phyloP scores from a whole-genome alignment of 2,888 invertebrate genomes.

The Reticulitermes lucifugus region DNA sequence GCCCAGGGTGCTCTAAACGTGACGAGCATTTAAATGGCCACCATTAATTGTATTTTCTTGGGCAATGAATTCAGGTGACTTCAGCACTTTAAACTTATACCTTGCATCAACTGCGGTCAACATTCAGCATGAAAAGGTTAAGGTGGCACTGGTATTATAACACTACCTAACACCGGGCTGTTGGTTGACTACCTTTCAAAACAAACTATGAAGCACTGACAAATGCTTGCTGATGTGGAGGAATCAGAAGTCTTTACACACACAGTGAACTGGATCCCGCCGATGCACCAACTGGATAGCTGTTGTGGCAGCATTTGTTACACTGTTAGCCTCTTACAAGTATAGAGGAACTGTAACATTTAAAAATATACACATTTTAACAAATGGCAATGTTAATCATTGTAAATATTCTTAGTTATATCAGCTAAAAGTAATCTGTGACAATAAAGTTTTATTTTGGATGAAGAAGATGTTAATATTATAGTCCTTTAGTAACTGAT shows the following conservation, averaged over 20 bases:
- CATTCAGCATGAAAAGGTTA: too few species aligned
- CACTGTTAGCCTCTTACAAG: conserved; percentile 22
- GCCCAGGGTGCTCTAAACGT: too few species aligned
- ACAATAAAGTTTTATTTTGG: background rate
- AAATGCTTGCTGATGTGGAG: background rate
- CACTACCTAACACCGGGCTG: background rate
- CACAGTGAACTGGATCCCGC: background rate
- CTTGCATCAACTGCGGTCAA: too few species aligned
- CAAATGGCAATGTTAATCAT: background rate
- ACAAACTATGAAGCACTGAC: background rate
- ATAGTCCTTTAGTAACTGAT: too few species aligned
- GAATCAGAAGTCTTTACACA: background rate
- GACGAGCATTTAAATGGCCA: too few species aligned
- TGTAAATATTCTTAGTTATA: too few species aligned
- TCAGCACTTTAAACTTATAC: too few species aligned
- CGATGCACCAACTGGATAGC: background rate
- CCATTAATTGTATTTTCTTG: too few species aligned
- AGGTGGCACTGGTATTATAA: background rate
- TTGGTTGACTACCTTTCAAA: background rate
- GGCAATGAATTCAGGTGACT: too few species aligned
- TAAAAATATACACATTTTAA: background rate
- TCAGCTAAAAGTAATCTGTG: background rate
- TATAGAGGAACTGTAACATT: conserved; percentile 17
- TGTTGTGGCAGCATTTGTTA: too few species aligned
- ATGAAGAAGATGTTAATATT: background rate